Conservation (phyloP, 2,797 vertebrate genomes). For the Gallinago stenura region DNA sequence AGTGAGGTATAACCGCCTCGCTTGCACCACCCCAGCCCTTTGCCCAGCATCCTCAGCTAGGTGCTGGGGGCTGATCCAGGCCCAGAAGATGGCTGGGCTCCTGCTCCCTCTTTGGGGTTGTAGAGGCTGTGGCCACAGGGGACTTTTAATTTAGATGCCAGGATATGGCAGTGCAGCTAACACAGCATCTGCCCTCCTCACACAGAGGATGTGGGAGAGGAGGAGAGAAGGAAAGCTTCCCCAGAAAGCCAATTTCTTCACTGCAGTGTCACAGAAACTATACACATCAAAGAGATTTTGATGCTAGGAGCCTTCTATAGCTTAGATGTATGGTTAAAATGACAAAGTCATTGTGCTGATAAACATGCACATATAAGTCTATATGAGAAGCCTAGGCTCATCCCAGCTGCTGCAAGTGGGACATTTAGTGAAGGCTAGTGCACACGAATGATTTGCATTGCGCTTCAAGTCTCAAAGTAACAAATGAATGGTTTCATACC, state of each 20-base stretch:
- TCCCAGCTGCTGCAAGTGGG: neutral
- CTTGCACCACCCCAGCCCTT: neutral
- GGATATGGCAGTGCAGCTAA: neutral
- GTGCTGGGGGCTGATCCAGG: accelerated
- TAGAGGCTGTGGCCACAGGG: neutral
- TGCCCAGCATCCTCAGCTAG: neutral
- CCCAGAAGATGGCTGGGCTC: neutral
- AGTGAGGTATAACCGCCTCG: accelerated
- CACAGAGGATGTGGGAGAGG: neutral
- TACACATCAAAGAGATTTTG: neutral
- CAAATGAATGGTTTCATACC: neutral
- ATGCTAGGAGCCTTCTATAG: neutral
- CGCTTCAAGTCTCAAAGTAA: neutral
- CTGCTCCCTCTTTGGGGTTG: accelerated
- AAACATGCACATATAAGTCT: neutral
- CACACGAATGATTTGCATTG: neutral
- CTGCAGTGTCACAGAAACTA: neutral
- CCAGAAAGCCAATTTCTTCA: neutral
- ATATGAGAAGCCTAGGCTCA: neutral
- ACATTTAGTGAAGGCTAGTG: neutral
- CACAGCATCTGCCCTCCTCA: neutral
- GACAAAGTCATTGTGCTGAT: neutral
- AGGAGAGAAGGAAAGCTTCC: neutral
- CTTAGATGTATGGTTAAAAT: neutral
- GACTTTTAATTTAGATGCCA: neutral